Evolutionary conservation across 2,888 invertebrate species (phyloP), one percentile per base, ranked within the genome.

Genomic region (Hirtodrosophila confusa): DNA sequence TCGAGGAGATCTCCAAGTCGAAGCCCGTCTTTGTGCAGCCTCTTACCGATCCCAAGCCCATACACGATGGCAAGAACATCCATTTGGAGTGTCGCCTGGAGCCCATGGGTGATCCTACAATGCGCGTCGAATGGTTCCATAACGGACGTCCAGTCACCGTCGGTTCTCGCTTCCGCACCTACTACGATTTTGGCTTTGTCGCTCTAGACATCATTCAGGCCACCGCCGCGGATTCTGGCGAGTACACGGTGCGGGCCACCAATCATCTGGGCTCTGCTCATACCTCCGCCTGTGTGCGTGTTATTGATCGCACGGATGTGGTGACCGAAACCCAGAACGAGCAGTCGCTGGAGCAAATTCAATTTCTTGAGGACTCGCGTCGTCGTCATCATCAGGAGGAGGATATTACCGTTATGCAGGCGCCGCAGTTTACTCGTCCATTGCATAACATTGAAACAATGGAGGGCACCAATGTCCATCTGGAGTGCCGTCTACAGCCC

Each of bases 141-240:
- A 98, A 99, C 91, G 98, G 98, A 29, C 94, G 95, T 87, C 94
- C 97, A 7, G 95, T 97, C 11, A 97, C 97, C 31, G 96, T 97
- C 37, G 97, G 97, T 41, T 97, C 97, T 44, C 94, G 99, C 89
- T 99, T 98, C 93, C 95, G 95, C 89, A 98, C 98, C 24, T 97
- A 98, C 90, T 97, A 98, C 89, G 99, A 99, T 90, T 99, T 99
- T 91, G 99, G 99, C 12, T 98, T 97, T 90, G 98, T 99, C 54
- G 98, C 99, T 36, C 92, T 99, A 78, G 99, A 99, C 89, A 98
- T 99, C 65, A 94, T 98, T 69, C 97, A 98, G 89, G 96, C 97
- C 17, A 97, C 97, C 56, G 95, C 97, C n/a, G 93, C 96, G 63
- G 99, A 99, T 92, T 96, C 97, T 36, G 98, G 98, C 51, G 97